Percentiles rank a stretch among this genome's conserved stretches.
phyloP scores from a whole-genome alignment of 23 tunicate species.

The Ascidia mentula region DNA sequence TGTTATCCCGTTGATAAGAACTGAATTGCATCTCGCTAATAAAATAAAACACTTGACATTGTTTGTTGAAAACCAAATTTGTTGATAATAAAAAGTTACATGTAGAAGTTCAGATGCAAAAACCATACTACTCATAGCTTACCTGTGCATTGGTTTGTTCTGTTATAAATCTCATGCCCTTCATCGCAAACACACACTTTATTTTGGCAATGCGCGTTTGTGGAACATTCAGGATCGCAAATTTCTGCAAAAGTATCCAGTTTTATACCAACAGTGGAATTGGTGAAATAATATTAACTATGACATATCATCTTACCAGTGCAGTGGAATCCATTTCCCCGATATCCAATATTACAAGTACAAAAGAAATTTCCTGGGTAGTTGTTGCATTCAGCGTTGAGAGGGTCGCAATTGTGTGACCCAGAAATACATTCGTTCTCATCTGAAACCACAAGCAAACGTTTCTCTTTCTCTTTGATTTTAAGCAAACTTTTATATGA shows the following conservation, averaged over 20 bases:
- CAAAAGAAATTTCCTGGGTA: constrained; percentile 18
- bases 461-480: too few species aligned
- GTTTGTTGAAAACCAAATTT: too few species aligned
- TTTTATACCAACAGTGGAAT: too few species aligned
- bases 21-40: background rate
- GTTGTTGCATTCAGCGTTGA: constrained; percentile 26
- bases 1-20: background rate
- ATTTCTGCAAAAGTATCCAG: background rate
- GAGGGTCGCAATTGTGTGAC: constrained; percentile 1
- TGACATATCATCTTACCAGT: background rate
- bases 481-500: too few species aligned
- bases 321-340: constrained; percentile 26
- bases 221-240: background rate
- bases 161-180: background rate
- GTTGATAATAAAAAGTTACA: background rate
- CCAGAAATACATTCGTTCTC: background rate
- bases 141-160: background rate
- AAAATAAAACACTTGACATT: background rate
- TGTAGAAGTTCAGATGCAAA: too few species aligned
- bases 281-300: too few species aligned
- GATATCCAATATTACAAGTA: constrained; percentile 20
- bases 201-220: background rate
- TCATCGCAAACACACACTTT: background rate
- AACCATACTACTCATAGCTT: background rate
- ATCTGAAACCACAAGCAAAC: background rate